phyloP scores from a whole-genome alignment of 2,888 invertebrate species.

The Rapana venosa region DNA sequence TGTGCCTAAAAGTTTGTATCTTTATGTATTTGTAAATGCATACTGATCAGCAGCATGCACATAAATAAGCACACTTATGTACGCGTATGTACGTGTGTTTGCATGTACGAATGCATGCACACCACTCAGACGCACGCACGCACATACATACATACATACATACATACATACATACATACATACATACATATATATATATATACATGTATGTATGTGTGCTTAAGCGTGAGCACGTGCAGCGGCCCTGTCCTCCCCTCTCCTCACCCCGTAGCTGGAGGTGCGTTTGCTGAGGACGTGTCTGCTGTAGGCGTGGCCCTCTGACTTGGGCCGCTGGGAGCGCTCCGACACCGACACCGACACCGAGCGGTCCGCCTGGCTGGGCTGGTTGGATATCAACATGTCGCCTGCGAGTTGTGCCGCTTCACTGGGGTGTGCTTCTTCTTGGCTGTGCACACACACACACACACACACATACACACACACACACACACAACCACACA shows the following conservation, averaged over 20 bases:
- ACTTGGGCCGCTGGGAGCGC: conserved; percentile 95
- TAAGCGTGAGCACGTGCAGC: neutral
- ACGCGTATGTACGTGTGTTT: neutral
- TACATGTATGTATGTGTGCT: neutral
- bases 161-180: conserved; percentile 13
- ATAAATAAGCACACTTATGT: neutral
- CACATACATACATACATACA: neutral
- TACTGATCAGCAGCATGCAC: no score
- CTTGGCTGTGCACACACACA: conserved; percentile 84
- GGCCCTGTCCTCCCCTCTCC: neutral
- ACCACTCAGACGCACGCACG: neutral
- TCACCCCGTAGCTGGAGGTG: conserved; percentile 96
- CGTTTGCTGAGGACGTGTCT: conserved; percentile 90
- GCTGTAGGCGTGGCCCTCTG: conserved; percentile 93
- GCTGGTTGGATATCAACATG: conserved; percentile 69
- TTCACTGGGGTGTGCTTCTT: conserved; percentile 89
- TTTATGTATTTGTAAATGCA: no score
- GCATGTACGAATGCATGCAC: neutral
- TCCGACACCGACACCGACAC: conserved; percentile 81
- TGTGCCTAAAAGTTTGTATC: no score
- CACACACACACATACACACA: neutral
- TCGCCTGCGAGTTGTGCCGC: conserved; percentile 77
- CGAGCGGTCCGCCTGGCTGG: conserved; percentile 52
- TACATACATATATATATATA: conserved; percentile 18
- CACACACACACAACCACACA: conserved; percentile 3